phyloP scores from a whole-genome alignment of 2,888 invertebrate genomes.

The Linyphia triangularis region DNA sequence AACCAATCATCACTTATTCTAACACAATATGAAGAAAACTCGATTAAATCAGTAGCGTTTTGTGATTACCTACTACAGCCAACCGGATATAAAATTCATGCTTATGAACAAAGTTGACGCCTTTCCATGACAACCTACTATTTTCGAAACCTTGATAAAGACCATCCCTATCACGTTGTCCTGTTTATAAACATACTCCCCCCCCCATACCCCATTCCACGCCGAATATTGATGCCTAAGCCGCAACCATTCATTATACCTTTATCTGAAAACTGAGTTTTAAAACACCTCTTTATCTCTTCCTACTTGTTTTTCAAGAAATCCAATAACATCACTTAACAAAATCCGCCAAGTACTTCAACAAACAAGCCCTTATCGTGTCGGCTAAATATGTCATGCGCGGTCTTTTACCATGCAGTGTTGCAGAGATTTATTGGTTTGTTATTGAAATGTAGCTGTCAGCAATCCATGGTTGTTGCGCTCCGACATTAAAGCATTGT shows the following conservation, averaged over 20 bases:
- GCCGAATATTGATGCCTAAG: background rate
- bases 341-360: no score
- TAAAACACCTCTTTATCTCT: no score
- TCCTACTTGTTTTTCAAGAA: no score
- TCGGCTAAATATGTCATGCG: no score
- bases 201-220: background rate
- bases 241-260: background rate
- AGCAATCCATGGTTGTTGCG: background rate
- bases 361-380: no score
- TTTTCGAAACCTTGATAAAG: background rate
- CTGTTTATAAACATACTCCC: background rate
- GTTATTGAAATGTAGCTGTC: slow-evolving; percentile 11
- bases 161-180: background rate
- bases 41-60: background rate
- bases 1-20: no score
- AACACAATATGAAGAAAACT: background rate
- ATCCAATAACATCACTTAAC: no score
- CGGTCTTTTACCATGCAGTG: background rate
- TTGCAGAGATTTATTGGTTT: slow-evolving; percentile 26
- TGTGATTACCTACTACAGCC: background rate
- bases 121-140: background rate
- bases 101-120: background rate
- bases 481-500: background rate
- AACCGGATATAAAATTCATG: background rate
- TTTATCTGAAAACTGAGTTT: background rate